Evolutionary conservation across 2,888 invertebrate genomes (phyloP).

Genomic region (Lasioglossum villosulum): DNA sequence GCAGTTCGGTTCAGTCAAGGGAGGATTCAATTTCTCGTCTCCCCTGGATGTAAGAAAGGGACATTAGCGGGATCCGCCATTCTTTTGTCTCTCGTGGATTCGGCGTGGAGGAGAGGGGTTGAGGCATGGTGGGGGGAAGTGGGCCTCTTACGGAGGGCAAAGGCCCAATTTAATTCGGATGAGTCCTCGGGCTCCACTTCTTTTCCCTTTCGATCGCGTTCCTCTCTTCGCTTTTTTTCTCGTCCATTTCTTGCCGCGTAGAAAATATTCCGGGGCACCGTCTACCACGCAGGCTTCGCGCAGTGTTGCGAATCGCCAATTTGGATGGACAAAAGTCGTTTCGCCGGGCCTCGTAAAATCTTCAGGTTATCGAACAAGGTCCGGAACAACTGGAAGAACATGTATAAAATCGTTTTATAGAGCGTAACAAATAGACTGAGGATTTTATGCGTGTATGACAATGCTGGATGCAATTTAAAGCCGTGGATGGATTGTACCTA

Average conservation of each 20-base stretch:
- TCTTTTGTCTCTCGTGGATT: conserved; percentile 63
- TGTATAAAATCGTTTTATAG: not conserved
- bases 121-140: not conserved
- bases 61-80: conserved; percentile 46
- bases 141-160: conserved; percentile 17
- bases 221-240: conserved; percentile 35
- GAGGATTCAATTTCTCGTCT: conserved; percentile 60
- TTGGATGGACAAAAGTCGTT: not conserved
- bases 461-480: not conserved
- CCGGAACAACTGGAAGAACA: not conserved
- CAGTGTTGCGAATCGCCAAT: conserved; percentile 6
- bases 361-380: not conserved
- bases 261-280: conserved; percentile 64
- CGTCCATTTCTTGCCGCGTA: conserved; percentile 22
- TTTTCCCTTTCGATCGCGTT: conserved; percentile 23
- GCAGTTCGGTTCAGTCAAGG: conserved; percentile 38
- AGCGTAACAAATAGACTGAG: not conserved
- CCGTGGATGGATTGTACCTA: too few relatives aligned
- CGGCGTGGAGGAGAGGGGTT: conserved; percentile 4
- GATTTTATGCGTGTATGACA: not conserved
- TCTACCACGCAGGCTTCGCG: conserved; percentile 19
- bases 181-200: conserved; percentile 35
- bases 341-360: not conserved
- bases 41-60: conserved; percentile 30
- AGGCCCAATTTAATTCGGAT: conserved; percentile 67